Base-by-base conservation (phyloP, 2,113 vertebrate species). In the Poeciliopsis occidentalis region DNA sequence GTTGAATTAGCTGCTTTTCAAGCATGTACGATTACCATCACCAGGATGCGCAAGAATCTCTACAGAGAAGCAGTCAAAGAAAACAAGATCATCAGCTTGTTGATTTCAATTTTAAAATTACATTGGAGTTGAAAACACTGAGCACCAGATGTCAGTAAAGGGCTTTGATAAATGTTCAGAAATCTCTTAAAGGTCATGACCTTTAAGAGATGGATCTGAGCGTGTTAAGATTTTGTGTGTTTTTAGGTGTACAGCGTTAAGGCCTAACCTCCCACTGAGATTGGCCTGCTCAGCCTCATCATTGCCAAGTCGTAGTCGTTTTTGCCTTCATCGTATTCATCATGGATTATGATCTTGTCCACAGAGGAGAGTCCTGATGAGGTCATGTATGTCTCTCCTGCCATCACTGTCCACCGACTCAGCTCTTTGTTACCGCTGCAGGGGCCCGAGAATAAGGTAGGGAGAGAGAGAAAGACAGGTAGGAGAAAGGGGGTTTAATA, bases 301-400 rank as follows among this genome's bases (percentile, higher is more conserved):
- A 98, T 92, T 17, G 97, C 96, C 0, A 97, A 93, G 85, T 99
- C 97, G 0, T 95, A 93, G 68, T 96, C 95, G 64, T 92, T 97
- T 69, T 31, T 66, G 1, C 67, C 24, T 0, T 70, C 0, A 0
- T 79, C 0, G 0, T 94, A 95, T 4, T 77, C 2, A 34, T 87
- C 88, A 0, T 94, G 83, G 67, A 96, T 0, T 69, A 97, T 94
- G 85, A 99, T 92, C 84, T 94, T 94, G 84, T 96, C 95, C 88
- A 98, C 96, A 0, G 85, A 69, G 0, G 93, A 80, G 26, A 91
- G 92, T 60, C 90, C 86, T 0, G 81, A 1, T 4, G 77, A 69
- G 0, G 69, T 69, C 76, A 97, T 70, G 64, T 86, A 87, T 0
- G 94, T 80, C 0, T 78, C 89, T 19, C 97, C 96, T 0, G 88